Conservation (phyloP, 1,140 invertebrate genomes). For the Vanessa atalanta region DNA sequence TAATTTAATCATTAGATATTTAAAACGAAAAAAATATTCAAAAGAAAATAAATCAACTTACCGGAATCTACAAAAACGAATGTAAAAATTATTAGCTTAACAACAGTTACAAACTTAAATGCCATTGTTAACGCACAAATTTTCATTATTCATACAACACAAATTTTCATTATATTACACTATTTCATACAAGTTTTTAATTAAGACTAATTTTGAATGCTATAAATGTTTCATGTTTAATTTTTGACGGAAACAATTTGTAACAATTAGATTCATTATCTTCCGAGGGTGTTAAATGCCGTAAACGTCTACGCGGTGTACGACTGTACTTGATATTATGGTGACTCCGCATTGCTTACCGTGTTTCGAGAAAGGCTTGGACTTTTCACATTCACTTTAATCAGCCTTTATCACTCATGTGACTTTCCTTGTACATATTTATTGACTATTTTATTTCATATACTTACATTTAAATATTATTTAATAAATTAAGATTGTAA, state of each 20-base stretch:
- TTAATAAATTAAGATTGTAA: too few relatives aligned
- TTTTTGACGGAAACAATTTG: background rate
- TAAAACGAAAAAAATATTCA: background rate
- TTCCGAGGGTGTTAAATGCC: background rate
- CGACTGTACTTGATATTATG: constrained; percentile 12
- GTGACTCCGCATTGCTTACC: constrained; percentile 7
- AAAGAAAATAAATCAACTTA: background rate
- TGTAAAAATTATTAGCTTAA: background rate
- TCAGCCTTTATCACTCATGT: background rate
- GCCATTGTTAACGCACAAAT: constrained; percentile 5
- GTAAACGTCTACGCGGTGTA: constrained; percentile 11
- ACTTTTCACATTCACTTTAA: constrained; percentile 37
- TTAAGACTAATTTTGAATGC: background rate
- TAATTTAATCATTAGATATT: too few relatives aligned
- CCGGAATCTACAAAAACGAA: constrained; percentile 14
- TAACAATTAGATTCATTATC: constrained; percentile 13
- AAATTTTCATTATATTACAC: background rate
- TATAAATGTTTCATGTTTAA: constrained; percentile 1
- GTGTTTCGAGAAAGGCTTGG: constrained; percentile 34
- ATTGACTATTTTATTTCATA: background rate
- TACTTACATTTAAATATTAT: too few relatives aligned
- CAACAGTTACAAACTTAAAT: constrained; percentile 7
- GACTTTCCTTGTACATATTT: background rate
- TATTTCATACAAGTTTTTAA: background rate
- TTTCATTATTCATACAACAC: too few relatives aligned